Percentiles rank a stretch among this genome's conserved stretches.
Evolutionary conservation across 2,797 vertebrate species (phyloP).

Genomic region (Neoniphon sammara): DNA sequence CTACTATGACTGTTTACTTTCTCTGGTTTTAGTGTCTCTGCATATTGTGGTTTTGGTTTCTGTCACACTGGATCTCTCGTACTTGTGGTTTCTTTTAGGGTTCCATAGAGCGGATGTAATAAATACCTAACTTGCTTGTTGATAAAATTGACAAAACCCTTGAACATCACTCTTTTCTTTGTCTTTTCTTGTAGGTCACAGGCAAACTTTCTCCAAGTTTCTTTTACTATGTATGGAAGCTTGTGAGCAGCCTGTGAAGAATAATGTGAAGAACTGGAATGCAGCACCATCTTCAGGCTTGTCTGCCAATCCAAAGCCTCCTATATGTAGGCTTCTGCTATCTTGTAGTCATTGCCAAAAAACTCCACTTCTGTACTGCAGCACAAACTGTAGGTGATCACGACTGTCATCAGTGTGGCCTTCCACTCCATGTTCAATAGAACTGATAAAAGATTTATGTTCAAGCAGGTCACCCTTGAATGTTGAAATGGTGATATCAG

Average conservation of each 20-base stretch:
- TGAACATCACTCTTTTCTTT: slow-evolving; percentile 31
- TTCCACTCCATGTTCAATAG: slow-evolving; percentile 38
- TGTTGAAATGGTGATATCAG: slow-evolving; percentile 4
- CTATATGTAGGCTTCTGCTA: slow-evolving; percentile 37
- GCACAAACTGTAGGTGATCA: slow-evolving; percentile 25
- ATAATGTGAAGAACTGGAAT: slow-evolving; percentile 23
- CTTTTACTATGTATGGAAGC: neutral
- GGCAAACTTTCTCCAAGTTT: slow-evolving; percentile 22
- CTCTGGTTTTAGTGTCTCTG: slow-evolving; percentile 8
- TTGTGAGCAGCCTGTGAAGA: slow-evolving; percentile 19
- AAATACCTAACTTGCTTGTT: slow-evolving; percentile 11
- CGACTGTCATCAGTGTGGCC: neutral
- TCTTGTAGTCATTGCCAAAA: slow-evolving; percentile 36
- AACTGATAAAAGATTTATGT: slow-evolving; percentile 14
- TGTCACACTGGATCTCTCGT: neutral
- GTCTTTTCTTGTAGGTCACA: slow-evolving; percentile 27
- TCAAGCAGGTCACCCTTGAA: slow-evolving; percentile 19
- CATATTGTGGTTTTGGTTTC: neutral
- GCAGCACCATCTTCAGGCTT: slow-evolving; percentile 20
- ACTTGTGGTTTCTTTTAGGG: no score
- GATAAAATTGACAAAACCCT: neutral
- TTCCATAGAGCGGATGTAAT: slow-evolving; percentile 2
- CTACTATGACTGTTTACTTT: neutral
- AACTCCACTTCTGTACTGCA: slow-evolving; percentile 39
- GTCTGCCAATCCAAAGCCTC: slow-evolving; percentile 21